Evolutionary conservation across 2,888 invertebrate genomes (phyloP).

Genomic region (Diarsia mendica): DNA sequence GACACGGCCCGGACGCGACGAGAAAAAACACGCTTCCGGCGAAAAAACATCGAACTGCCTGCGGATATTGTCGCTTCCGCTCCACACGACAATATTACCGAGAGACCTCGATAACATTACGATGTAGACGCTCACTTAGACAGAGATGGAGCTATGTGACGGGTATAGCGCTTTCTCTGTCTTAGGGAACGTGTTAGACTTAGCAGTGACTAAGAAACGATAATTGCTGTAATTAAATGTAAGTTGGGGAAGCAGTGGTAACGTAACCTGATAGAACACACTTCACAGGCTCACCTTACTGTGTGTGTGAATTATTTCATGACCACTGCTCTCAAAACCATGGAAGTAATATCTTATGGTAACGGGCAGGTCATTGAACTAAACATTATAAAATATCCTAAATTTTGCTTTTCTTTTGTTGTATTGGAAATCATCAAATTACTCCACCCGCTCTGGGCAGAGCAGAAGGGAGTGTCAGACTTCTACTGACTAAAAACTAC

Average conservation of each 20-base stretch:
- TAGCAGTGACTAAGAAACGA: not conserved
- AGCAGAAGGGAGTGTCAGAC: too few species aligned
- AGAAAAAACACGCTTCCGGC: conserved; percentile 51
- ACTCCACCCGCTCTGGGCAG: too few species aligned
- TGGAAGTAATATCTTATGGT: not conserved
- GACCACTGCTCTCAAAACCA: not conserved
- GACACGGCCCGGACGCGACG: conserved; percentile 25
- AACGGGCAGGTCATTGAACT: not conserved
- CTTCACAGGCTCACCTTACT: not conserved
- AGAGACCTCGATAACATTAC: not conserved
- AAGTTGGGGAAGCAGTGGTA: not conserved
- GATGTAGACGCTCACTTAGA: not conserved
- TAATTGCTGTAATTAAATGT: not conserved
- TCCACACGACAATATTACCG: conserved; percentile 44
- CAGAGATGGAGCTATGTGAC: not conserved
- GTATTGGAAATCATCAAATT: too few species aligned
- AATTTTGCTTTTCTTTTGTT: too few species aligned
- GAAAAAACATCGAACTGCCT: conserved; percentile 53
- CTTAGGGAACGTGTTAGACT: not conserved
- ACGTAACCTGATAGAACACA: not conserved
- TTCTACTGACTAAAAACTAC: too few species aligned
- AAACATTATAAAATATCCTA: not conserved
- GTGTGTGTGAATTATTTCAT: not conserved
- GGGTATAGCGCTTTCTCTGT: not conserved
- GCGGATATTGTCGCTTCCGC: conserved; percentile 60